These are phyloP conservation scores for Cryptus viduatorius DNA, from an alignment of 2,888 invertebrate genomes.

Conservation along the genomic window DNA sequence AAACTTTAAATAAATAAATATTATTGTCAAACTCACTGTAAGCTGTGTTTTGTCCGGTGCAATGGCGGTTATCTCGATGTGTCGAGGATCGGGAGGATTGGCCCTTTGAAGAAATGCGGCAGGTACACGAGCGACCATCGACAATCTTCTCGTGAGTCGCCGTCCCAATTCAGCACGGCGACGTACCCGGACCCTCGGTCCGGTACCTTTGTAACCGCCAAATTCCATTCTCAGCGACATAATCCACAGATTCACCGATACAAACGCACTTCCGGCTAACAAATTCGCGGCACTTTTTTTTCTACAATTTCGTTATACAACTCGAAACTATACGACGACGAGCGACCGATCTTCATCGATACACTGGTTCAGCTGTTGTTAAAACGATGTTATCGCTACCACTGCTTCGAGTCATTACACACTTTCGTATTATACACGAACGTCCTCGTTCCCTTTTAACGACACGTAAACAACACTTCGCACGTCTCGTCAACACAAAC, in stretches of 20 bases:
- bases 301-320: slow-evolving; percentile 3
- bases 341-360: slow-evolving; percentile 17
- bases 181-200: slow-evolving; percentile 79
- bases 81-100: slow-evolving; percentile 84
- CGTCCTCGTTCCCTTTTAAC: slow-evolving; percentile 60
- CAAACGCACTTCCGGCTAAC: neutral
- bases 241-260: slow-evolving; percentile 19
- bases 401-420: slow-evolving; percentile 54
- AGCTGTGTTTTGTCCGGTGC: slow-evolving; percentile 89
- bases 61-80: slow-evolving; percentile 88
- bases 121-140: slow-evolving; percentile 87
- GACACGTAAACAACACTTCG: slow-evolving; percentile 33
- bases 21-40: slow-evolving; percentile 85
- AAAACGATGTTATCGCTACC: neutral
- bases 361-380: slow-evolving; percentile 5
- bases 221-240: slow-evolving; percentile 80
- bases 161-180: slow-evolving; percentile 87
- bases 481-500: neutral
- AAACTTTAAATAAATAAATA: neutral
- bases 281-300: slow-evolving; percentile 7
- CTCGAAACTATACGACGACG: slow-evolving; percentile 18
- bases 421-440: slow-evolving; percentile 30
- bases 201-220: slow-evolving; percentile 80
- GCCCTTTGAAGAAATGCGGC: slow-evolving; percentile 87
- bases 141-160: slow-evolving; percentile 87